These are phyloP conservation scores for Lordiphosa andalusiaca DNA, from an alignment of 2,888 invertebrate genomes.

Conservation along the genomic window DNA sequence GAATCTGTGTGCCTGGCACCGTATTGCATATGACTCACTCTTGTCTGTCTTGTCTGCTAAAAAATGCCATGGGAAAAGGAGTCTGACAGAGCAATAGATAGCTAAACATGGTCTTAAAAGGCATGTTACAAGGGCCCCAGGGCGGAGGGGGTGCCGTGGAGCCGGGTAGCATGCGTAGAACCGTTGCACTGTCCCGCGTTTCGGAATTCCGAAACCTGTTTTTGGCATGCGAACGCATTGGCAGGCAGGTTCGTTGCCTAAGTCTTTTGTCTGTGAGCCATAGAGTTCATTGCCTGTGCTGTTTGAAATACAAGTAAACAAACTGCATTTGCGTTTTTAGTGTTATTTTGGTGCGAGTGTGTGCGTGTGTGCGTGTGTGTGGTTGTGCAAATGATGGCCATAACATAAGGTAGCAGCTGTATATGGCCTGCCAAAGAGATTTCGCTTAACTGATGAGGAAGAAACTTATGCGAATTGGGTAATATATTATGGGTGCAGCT, in stretches of 20 bases:
- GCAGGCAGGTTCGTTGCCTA: constrained; percentile 64
- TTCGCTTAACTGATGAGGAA: too few species aligned
- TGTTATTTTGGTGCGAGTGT: constrained; percentile 26
- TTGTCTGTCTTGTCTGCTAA: too few species aligned
- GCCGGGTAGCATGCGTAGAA: constrained; percentile 27
- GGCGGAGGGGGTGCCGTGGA: background rate
- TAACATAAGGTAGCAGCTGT: too few species aligned
- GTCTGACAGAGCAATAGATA: constrained; percentile 16
- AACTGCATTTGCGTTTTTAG: constrained; percentile 19
- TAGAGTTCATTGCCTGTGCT: constrained; percentile 63
- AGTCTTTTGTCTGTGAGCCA: constrained; percentile 65
- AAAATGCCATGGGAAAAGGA: constrained; percentile 56
- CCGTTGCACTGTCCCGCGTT: constrained; percentile 49
- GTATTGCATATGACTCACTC: constrained; percentile 21
- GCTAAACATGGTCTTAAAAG: background rate
- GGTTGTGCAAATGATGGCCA: constrained; percentile 11
- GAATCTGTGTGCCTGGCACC: constrained; percentile 37
- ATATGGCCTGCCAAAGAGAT: too few species aligned
- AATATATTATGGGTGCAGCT: too few species aligned
- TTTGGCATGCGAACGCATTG: constrained; percentile 50
- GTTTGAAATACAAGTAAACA: constrained; percentile 17
- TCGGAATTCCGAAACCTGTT: constrained; percentile 47
- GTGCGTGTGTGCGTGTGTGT: background rate
- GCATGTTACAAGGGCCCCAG: too few species aligned
- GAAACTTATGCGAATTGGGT: too few species aligned